Evolutionary conservation across 1,140 invertebrate genomes (phyloP), one percentile per base, ranked within the genome.

Genomic region (Drosophila bifasciata): DNA sequence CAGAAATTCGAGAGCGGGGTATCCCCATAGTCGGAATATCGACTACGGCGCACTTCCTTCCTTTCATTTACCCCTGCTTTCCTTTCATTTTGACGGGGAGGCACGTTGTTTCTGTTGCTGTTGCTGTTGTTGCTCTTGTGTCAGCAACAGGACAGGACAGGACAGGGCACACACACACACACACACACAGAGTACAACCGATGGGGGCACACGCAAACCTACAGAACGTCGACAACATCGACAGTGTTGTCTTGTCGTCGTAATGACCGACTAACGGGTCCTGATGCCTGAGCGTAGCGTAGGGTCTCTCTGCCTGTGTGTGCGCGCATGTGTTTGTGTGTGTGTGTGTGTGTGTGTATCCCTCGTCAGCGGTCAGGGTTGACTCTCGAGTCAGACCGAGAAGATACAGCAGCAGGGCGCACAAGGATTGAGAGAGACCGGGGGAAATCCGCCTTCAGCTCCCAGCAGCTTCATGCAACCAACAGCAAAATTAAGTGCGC

Each of bases 361-460:
- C 76, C 55, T 79, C 80, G 48, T 49, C 72, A 80, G 76, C 76
- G 80, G 80, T 85, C 80, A 85, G 81, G 81, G 80, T 85, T 85
- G 80, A 85, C 80, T 85, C 23, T 85, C 23, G 36, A 36, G 15
- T 19, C 66, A 59, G 58, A 68, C 44, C 70, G 68, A 52, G 45
- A 57, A 66, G 63, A 36, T 63, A 63, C 43, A 62, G 61, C n/a
- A n/a, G n/a, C n/a, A n/a, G n/a, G n/a, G n/a, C 43, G 32, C 3
- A 36, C 32, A 13, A 36, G 11, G 32, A 36, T 36, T 36, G 32
- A 36, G 32, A 36, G 32, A 36, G 32, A 36, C 32, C 32, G 32
- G 32, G 32, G 4, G 4, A 36, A 36, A 36, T 36, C 32, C 32
- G 4, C 11, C 32, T 36, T 13, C 32, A 36, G 62, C 55, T 66